A percentile compares a stretch with the other conserved stretches of the same genome.
phyloP scores from a whole-genome alignment of 2,113 vertebrate genomes.

The Oreocharis arfaki region DNA sequence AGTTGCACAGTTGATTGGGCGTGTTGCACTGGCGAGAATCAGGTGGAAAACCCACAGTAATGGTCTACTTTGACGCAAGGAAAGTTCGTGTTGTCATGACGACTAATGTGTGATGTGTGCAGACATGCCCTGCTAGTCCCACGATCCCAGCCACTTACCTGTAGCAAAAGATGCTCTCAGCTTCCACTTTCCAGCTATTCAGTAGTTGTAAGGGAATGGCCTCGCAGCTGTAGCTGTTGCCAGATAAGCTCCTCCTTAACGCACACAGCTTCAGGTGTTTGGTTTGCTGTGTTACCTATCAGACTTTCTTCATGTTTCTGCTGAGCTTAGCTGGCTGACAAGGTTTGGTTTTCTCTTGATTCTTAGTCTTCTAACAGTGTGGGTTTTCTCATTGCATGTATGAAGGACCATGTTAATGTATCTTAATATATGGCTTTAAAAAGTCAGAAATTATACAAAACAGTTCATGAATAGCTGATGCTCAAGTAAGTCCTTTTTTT shows the following conservation, averaged over 20 bases:
- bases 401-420: neutral
- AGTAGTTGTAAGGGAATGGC: neutral
- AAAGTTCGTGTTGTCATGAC: neutral
- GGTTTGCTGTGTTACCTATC: neutral
- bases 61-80: neutral
- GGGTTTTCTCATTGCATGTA: neutral
- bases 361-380: neutral
- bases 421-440: neutral
- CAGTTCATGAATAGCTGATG: neutral
- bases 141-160: neutral
- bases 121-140: neutral
- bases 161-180: neutral
- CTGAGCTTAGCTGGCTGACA: neutral
- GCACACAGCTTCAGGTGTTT: neutral
- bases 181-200: neutral
- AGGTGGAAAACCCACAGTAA: neutral
- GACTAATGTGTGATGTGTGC: neutral
- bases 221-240: neutral
- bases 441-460: neutral
- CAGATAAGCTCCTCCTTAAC: neutral
- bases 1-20: neutral
- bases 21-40: neutral
- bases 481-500: neutral
- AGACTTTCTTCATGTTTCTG: neutral
- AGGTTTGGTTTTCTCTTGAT: neutral